Evolutionary conservation across 2,797 vertebrate species (phyloP).

Genomic region (Coracias cyanogaster): DNA sequence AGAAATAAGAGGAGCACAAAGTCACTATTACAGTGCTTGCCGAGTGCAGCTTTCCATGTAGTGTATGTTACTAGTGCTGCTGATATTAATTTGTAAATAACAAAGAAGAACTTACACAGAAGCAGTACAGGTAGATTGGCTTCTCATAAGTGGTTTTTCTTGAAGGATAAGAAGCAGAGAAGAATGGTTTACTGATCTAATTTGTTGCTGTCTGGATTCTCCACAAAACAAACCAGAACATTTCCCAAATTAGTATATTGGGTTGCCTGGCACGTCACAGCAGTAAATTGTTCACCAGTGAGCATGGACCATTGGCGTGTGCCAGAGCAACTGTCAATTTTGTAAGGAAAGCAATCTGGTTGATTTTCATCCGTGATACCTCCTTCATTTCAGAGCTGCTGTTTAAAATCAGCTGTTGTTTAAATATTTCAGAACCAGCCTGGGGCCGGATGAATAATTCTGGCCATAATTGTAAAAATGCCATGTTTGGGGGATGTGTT

Average conservation of each 20-base stretch:
- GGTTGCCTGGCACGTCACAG: not conserved
- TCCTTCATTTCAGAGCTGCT: not conserved
- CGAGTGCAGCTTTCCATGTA: not conserved
- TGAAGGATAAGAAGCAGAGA: not conserved
- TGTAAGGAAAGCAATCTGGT: not conserved
- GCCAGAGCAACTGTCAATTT: not conserved
- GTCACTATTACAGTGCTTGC: not conserved
- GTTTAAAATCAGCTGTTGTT: not conserved
- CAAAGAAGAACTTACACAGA: not conserved
- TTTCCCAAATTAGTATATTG: not conserved
- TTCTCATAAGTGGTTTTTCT: not conserved
- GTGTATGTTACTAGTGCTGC: not conserved
- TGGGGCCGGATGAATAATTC: not conserved
- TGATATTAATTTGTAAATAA: not conserved
- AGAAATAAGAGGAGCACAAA: not conserved
- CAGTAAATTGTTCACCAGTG: not conserved
- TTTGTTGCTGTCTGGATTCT: constrained; percentile 35
- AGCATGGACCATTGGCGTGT: accelerated
- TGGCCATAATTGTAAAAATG: not conserved
- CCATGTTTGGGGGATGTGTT: not conserved
- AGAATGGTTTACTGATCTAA: not conserved
- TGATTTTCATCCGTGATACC: not conserved
- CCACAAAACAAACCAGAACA: constrained; percentile 6
- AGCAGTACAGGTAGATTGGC: not conserved
- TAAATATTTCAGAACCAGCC: not conserved